Evolutionary conservation across 2,888 invertebrate species (phyloP).

Genomic region (Mechanitis messenoides): DNA sequence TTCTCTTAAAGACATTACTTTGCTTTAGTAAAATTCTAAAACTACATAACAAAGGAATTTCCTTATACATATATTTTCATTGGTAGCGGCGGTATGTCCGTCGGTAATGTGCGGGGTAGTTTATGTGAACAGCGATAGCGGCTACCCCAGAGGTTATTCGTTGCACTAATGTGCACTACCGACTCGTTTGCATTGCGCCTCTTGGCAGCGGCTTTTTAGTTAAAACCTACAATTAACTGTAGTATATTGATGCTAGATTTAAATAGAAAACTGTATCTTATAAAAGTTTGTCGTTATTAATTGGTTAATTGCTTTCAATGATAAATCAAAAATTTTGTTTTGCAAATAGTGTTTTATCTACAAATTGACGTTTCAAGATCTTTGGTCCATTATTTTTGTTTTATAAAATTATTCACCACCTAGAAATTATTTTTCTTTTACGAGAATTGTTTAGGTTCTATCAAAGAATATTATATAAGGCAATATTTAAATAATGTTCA

Average conservation of each 20-base stretch:
- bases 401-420: too few species aligned
- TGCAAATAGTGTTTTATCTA: too few species aligned
- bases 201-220: constrained; percentile 27
- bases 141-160: constrained; percentile 70
- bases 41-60: too few species aligned
- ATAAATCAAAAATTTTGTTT: too few species aligned
- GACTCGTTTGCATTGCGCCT: constrained; percentile 64
- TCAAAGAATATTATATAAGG: too few species aligned
- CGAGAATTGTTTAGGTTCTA: too few species aligned
- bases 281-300: too few species aligned
- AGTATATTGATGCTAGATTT: neutral
- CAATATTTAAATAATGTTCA: too few species aligned
- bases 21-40: neutral
- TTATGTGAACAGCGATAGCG: constrained; percentile 72
- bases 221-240: constrained; percentile 21
- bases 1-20: neutral
- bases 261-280: neutral
- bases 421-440: too few species aligned
- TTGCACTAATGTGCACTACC: constrained; percentile 70
- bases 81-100: constrained; percentile 38
- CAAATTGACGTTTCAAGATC: too few species aligned
- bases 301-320: too few species aligned
- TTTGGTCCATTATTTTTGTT: too few species aligned
- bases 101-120: constrained; percentile 69
- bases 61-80: constrained; percentile 15